Evolutionary conservation across 2,797 vertebrate species (phyloP), one percentile per base, ranked within the genome.

Genomic region (Sebastes steindachneri): DNA sequence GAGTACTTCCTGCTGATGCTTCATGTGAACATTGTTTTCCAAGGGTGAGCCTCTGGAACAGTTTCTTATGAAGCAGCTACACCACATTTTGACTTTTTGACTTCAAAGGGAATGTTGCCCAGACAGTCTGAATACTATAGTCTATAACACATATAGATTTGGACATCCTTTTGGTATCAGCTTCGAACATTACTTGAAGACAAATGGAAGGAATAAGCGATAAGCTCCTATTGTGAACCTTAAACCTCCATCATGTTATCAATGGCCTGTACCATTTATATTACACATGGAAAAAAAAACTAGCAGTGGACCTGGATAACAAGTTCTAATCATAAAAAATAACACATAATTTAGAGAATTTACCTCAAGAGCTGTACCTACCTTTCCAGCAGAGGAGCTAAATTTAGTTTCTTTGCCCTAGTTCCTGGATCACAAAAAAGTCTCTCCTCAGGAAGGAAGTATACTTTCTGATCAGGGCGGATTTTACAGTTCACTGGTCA

Each of bases 21-120:
- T 58, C 11, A 48, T n/a, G 57, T 74, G 12, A 71, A 75, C 76
- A 48, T 51, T 51, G 1, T 51, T 85, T 85, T 77, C n/a, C 37
- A 45, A 41, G 26, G 7, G 45, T 75, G 5, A 72, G 45, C 17
- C 5, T 25, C 19, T 51, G 8, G 2, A 77, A 57, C 7, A 19
- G 7, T 28, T 54, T 41, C 45, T 75, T 57, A n/a, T 58, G 35
- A 65, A 59, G 23, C 55, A 59, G 19, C 19, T 58, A 3, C 17
- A 11, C 31, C 15, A 28, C 37, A 59, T 62, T 51, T 53, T 9
- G 11, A 25, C 69, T 60, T 68, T 9, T 37, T 41, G 21, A 28
- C 33, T 25, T 48, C 33, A 68, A 26, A 68, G 57, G 25, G 9
- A 31, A 23, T n/a, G n/a, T 35, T 33, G 35, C 23, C 4, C 23